phyloP scores from a whole-genome alignment of 2,888 invertebrate species.

The Malthinus seriepunctatus region DNA sequence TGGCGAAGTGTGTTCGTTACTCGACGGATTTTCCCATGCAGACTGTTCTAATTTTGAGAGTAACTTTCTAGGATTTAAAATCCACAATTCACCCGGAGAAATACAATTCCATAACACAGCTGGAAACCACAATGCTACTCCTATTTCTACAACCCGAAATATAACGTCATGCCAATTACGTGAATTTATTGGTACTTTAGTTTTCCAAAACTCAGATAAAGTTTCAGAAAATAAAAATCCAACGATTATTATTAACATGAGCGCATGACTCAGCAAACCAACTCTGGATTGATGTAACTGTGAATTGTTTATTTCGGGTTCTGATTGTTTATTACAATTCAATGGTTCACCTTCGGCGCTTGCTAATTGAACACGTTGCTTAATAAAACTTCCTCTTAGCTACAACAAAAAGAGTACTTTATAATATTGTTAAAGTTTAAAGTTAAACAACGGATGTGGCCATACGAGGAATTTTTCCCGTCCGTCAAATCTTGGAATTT shows the following conservation, averaged over 20 bases:
- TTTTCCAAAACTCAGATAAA: constrained; percentile 90
- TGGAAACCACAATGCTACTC: constrained; percentile 93
- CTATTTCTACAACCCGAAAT: constrained; percentile 89
- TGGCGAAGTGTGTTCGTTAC: constrained; percentile 29
- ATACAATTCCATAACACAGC: constrained; percentile 96
- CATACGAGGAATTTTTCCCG: no score
- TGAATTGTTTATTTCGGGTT: constrained; percentile 70
- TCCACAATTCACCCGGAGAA: constrained; percentile 92
- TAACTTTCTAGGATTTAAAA: constrained; percentile 87
- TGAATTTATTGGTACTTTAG: constrained; percentile 83
- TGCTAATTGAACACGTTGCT: constrained; percentile 52
- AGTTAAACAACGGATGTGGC: no score
- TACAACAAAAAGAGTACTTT: constrained; percentile 48
- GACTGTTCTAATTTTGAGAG: constrained; percentile 58
- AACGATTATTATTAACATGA: constrained; percentile 87
- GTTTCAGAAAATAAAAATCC: constrained; percentile 91
- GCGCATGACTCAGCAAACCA: constrained; percentile 86
- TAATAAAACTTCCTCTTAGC: constrained; percentile 83
- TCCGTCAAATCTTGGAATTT: no score
- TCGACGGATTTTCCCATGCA: constrained; percentile 18
- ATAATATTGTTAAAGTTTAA: no score
- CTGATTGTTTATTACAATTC: constrained; percentile 34
- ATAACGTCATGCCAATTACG: constrained; percentile 92
- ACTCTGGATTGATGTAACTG: constrained; percentile 90
- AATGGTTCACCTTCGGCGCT: constrained; percentile 39